Base-by-base conservation (phyloP, 2,888 invertebrate genomes). In the Apantesis nais region DNA sequence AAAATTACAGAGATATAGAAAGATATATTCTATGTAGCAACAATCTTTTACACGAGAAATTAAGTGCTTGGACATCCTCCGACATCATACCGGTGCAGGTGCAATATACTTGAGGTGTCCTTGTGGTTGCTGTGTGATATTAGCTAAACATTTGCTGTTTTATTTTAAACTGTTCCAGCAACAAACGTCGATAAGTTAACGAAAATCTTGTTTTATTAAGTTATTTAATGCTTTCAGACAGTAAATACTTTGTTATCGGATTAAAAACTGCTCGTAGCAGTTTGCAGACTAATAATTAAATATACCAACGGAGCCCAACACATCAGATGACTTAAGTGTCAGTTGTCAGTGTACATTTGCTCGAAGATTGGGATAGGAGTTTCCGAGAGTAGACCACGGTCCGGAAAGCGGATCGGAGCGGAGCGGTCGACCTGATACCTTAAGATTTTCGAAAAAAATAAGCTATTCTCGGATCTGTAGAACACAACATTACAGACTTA, bases 1-100 rank as follows among this genome's bases (percentile, higher is more conserved):
- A 55, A 70, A 34, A 62, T 62, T 61, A 19, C 48, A 37, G 31
- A 67, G 29, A 44, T 58, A 60, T 34, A 34, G 34, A 34, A 34
- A 34, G 34, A 34, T 34, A 4, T 58, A 55, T 11, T 67, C 60
- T 60, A 61, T 71, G 64, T 34, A 52, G 64, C n/a, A 71, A 64
- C 11, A 39, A n/a, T 39, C 22, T 66, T n/a, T 52, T 41, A 52
- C 1, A 52, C 1, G 11, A 52, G 22, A 52, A 52, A n/a, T n/a
- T 52, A 52, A 52, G 48, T 52, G 48, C 48, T 52, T 2, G 0
- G 22, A 22, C 22, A 22, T 9, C 48, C 48, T 48, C 22, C 1
- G 11, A n/a, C 48, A 4, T 34, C 5, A 5, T 34, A 34, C 34
- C 34, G 34, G 48, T 52, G 22, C n/a, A 2, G 48, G 9, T n/a